Evolutionary conservation across 1,140 invertebrate genomes (phyloP).

Genomic region (Zaprionus ghesquierei): DNA sequence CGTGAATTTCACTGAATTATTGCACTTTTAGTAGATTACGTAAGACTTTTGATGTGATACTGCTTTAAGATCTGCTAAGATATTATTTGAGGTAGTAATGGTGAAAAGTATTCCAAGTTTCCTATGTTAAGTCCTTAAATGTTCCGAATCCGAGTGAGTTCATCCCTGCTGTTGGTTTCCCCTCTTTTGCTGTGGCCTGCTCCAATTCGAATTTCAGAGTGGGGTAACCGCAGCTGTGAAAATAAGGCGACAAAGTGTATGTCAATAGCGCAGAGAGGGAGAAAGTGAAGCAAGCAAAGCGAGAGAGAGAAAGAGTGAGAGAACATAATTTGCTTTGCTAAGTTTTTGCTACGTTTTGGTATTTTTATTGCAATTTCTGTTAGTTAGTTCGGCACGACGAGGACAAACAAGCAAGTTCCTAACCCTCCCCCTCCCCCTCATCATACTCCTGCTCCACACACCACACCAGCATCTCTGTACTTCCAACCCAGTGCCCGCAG

Average conservation of each 20-base stretch:
- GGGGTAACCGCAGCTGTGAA: constrained; percentile 30
- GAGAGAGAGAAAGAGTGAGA: background rate
- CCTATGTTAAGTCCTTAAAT: background rate
- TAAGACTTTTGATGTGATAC: background rate
- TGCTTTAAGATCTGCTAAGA: background rate
- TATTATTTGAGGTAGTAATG: background rate
- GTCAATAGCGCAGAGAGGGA: constrained; percentile 48
- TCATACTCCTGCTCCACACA: too few relatives aligned
- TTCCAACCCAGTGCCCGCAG: background rate
- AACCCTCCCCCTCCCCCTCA: background rate
- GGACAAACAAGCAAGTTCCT: constrained; percentile 19
- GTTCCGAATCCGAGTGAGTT: background rate
- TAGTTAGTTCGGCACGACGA: constrained; percentile 47
- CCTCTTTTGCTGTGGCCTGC: background rate
- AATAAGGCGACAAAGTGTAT: constrained; percentile 33
- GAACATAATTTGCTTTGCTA: constrained; percentile 78
- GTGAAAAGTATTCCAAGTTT: background rate
- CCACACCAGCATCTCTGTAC: background rate
- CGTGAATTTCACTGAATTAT: background rate
- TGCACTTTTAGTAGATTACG: background rate
- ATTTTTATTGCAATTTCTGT: constrained; percentile 79
- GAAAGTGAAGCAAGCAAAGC: background rate
- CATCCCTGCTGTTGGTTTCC: background rate
- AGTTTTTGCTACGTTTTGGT: constrained; percentile 73
- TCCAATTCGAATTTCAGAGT: constrained; percentile 11